Evolutionary conservation across 2,888 invertebrate species (phyloP), one percentile per base, ranked within the genome.

Genomic region (Hypena proboscidalis): DNA sequence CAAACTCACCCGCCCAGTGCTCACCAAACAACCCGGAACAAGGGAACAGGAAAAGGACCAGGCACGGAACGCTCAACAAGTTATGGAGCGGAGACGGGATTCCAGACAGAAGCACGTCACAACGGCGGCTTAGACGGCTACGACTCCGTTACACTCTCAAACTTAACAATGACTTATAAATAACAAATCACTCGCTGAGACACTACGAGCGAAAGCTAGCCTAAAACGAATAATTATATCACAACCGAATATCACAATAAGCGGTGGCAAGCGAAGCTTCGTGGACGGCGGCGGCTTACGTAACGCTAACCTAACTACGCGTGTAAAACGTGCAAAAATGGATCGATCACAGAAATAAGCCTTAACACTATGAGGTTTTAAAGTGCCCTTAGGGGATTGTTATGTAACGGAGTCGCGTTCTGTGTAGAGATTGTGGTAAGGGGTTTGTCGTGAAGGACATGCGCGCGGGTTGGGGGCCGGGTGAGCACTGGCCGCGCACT

Each of bases 211-310:
- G 81, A 85, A 88, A 85, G 89, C 90, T 74, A 73, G 88, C 86
- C 85, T 90, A 87, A 68, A 74, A 83, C 60, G 68, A 77, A 76
- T 67, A n/a, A n/a, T n/a, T n/a, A 66, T 68, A 90, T 90, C 90
- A 90, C 90, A 90, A 90, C 90, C 90, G 81, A 84, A 81, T 90
- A 90, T 90, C 90, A 90, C 90, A 90, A 82, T 72, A 84, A 86
- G 89, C 87, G 69, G 82, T 85, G 83, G 86, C 87, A 86, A 89
- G 90, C 90, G 77, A 89, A 89, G 88, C 89, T 90, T 83, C 69
- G 85, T 90, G 90, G 90, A 90, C 90, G 90, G 89, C 85, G 85
- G 87, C 82, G 80, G 78, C 85, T 89, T 90, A 90, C 83, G 88
- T 90, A 90, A 89, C 77, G 70, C 74, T 85, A 85, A 84, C 79